Base-by-base conservation (phyloP, 2,888 invertebrate species). In the Petrophora chlorosata region DNA sequence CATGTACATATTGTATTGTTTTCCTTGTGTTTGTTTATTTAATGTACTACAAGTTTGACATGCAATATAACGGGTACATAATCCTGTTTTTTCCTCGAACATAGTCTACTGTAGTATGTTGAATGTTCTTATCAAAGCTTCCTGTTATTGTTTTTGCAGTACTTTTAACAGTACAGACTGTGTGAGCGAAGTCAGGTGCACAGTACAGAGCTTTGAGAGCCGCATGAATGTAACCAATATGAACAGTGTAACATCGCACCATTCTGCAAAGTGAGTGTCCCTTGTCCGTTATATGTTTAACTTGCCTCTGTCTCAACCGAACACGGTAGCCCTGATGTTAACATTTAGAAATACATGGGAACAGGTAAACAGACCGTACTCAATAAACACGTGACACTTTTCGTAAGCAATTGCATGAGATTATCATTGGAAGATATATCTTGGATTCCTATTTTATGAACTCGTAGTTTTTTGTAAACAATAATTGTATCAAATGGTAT, bases 141-240 rank as follows among this genome's bases (percentile, higher is more conserved):
- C 35, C 33, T 58, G 58, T 61, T 48, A 79, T 86, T 86, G 84
- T 89, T 83, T 83, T 85, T 87, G 84, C 90, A 90, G 89, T 88
- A 83, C 82, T 85, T 89, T 87, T 87, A 86, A 89, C 82, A 88
- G 87, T 86, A 85, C 88, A 82, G 89, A 89, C 76, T 80, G 78
- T 87, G 79, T 89, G 82, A 86, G 80, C 70, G 89, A 87, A 82
- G 71, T 79, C 69, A 85, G 83, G 79, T 82, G 84, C 81, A 85
- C 85, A 67, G 68, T 82, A 59, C 87, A 87, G 81, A 87, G 82
- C 74, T 85, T 89, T 85, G 88, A 89, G 77, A 79, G 84, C 82
- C 83, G 87, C 86, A 83, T 86, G 85, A 88, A 88, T 84, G 70
- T 85, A 71, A 76, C 80, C 74, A 87, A 85, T 84, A 75, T 80